These are phyloP conservation scores for Eumeta japonica DNA, from an alignment of 1,140 invertebrate species.

Conservation along the genomic window DNA sequence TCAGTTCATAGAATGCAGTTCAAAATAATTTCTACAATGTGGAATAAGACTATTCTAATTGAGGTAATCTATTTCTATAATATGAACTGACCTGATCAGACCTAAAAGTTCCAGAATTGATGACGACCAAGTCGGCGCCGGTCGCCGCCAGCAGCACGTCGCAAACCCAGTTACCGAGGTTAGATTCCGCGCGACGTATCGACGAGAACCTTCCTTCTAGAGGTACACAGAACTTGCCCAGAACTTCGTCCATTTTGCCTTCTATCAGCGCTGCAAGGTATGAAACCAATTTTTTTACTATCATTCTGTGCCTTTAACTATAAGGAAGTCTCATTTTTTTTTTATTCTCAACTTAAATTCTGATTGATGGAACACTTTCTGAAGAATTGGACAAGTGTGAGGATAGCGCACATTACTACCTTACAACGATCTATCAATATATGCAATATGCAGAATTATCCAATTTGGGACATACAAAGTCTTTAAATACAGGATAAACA, in stretches of 20 bases:
- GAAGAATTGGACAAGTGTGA: too few species aligned
- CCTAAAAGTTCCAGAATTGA: conserved; percentile 86
- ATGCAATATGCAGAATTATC: too few species aligned
- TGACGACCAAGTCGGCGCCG: conserved; percentile 77
- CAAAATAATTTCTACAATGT: too few species aligned
- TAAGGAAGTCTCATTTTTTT: too few species aligned
- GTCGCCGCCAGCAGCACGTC: conserved; percentile 83
- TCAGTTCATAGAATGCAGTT: too few species aligned
- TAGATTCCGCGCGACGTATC: conserved; percentile 80
- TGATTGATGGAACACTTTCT: too few species aligned
- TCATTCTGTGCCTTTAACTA: too few species aligned
- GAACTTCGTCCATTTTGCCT: conserved; percentile 77
- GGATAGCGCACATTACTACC: not conserved
- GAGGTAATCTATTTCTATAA: too few species aligned
- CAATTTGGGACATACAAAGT: too few species aligned
- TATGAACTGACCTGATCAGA: conserved; percentile 71
- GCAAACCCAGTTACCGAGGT: conserved; percentile 88
- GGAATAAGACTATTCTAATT: too few species aligned
- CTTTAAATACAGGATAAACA: too few species aligned
- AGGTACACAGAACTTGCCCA: conserved; percentile 79
- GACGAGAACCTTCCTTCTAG: conserved; percentile 80
- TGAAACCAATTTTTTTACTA: conserved; percentile 1
- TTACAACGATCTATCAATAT: not conserved
- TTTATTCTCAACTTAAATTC: too few species aligned
- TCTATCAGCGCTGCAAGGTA: conserved; percentile 68